Base-by-base conservation (phyloP, 2,797 vertebrate species). In the Philypnodon macrostomus region DNA sequence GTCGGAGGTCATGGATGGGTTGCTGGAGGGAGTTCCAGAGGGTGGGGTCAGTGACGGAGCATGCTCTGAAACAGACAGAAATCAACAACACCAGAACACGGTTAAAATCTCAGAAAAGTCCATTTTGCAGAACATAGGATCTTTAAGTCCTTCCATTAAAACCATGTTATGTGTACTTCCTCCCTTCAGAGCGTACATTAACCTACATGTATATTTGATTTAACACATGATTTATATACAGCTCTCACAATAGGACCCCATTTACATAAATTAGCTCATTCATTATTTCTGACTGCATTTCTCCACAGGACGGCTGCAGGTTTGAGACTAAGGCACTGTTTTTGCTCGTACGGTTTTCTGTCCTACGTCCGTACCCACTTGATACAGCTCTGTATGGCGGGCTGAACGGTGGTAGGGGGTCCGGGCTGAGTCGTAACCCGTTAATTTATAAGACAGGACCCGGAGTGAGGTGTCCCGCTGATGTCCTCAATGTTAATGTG, bases 221-320 rank as follows among this genome's bases (percentile, higher is more conserved):
- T 36, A 67, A 26, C 46, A 13, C 16, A 35, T 72, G 53, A 75
- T 60, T 67, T 62, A 67, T 67, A 39, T 52, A 66, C 32, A 59
- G 41, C 51, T 17, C 52, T 39, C 36, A 72, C 59, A 63, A 61
- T 36, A 61, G 21, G 39, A 32, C 60, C 58, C 64, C 15, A 70
- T 70, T 63, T 68, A 55, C 49, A 60, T 65, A 60, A 63, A 71
- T 73, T 58, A 56, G 46, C 66, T 72, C 38, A 52, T 63, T 63
- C 32, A 71, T 70, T 61, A 55, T 40, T 0, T 7, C 7, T 33
- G 46, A 62, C 63, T 61, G 27, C 41, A 58, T 66, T 65, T 53
- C 58, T 40, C 41, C 55, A 54, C 67, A 55, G 53, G 75, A 68
- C 37, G 41, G 54, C 39, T 32, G 51, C 32, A 34, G 47, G 33